Evolutionary conservation across 1,140 invertebrate species (phyloP).

Genomic region (Megalonaias nervosa): DNA sequence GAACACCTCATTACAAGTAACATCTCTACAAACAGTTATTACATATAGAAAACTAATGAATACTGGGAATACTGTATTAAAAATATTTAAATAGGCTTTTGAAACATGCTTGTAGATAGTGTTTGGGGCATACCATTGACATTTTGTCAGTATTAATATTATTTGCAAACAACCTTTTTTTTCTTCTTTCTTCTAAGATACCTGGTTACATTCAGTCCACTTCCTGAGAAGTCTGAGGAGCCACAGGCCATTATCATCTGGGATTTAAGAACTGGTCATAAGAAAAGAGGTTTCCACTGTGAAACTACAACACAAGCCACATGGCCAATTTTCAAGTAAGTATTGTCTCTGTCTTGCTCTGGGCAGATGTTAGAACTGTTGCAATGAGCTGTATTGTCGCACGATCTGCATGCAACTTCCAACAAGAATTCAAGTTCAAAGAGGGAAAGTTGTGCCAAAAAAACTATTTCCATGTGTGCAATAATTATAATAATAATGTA

Average conservation of each 20-base stretch:
- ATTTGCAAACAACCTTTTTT: not conserved
- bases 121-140: not conserved
- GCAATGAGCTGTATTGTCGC: too few species aligned
- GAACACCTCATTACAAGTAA: too few species aligned
- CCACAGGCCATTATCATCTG: constrained; percentile 76
- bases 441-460: too few species aligned
- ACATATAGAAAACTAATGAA: too few species aligned
- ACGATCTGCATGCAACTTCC: too few species aligned
- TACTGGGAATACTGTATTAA: not conserved
- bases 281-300: constrained; percentile 91
- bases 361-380: too few species aligned
- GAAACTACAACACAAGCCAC: constrained; percentile 82
- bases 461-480: too few species aligned
- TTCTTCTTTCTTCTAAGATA: constrained; percentile 75
- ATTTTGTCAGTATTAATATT: not conserved
- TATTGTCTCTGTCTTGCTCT: not conserved
- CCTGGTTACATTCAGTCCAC: constrained; percentile 91
- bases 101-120: not conserved
- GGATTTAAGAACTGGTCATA: constrained; percentile 93
- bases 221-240: constrained; percentile 77
- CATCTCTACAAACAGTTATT: too few species aligned
- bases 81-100: not conserved
- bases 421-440: too few species aligned
- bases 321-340: constrained; percentile 91
- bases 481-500: too few species aligned